Base-by-base conservation (phyloP, 2,888 invertebrate species). In the Eudemis profundana region DNA sequence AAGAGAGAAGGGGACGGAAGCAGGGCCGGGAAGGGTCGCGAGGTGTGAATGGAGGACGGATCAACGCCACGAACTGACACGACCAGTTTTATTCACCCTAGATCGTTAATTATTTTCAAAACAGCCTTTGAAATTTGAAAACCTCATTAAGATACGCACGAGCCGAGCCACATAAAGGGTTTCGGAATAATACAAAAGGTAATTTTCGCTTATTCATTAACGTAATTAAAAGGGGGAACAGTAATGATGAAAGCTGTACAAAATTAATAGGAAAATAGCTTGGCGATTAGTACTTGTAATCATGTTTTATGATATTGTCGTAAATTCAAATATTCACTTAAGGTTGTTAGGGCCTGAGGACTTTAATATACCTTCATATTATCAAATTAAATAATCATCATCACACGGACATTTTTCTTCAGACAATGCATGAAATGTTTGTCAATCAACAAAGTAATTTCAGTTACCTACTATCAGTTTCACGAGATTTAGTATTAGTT, bases 161-260 rank as follows among this genome's bases (percentile, higher is more conserved):
- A 79, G 77, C 74, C 82, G 75, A 70, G 74, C 72, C 78, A 79
- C 83, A 87, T 86, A 87, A 89, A 77, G 87, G 85, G 81, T 80
- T 85, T 83, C 76, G 73, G 74, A 85, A 85, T 87, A 84, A 84
- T 81, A 89, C 87, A 89, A 87, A 87, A 89, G 88, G 85, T 87
- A 88, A 91, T 90, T 90, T 90, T 90, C 87, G 90, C 90, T 89
- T 90, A 90, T 89, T 90, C 90, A 91, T 88, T 90, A 87, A 85
- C 76, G 87, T 89, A 85, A 90, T 90, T 90, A 90, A 88, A 87
- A 85, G 83, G 79, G 78, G 78, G 69, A 65, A 78, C 72, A 77
- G 81, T 87, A 85, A 88, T 87, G 85, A 85, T 78, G 83, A 75
- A 66, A 75, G 74, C 79, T 76, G 72, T 70, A 74, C 73, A 73